phyloP scores from a whole-genome alignment of 2,888 invertebrate genomes.

The Nasonovia ribisnigri region DNA sequence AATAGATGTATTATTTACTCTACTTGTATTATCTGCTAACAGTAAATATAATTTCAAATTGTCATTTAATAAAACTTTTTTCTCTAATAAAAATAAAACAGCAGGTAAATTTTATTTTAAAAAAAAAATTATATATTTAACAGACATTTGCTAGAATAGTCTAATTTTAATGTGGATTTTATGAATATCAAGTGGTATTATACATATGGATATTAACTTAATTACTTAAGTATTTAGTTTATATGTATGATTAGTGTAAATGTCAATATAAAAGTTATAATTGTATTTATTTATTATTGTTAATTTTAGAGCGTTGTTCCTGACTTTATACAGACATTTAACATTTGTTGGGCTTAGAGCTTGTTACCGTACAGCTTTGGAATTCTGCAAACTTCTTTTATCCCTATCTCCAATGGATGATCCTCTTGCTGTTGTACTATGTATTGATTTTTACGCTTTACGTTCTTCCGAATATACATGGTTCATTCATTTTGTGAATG shows the following conservation, averaged over 20 bases:
- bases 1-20: not conserved
- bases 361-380: conserved; percentile 88
- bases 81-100: not conserved
- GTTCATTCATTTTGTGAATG: conserved; percentile 71
- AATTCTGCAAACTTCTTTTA: conserved; percentile 86
- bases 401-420: conserved; percentile 82
- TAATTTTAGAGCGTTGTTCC: conserved; percentile 77
- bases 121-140: not conserved
- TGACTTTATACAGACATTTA: conserved; percentile 86
- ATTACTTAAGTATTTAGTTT: not conserved
- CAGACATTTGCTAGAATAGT: not conserved
- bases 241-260: not conserved
- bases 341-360: conserved; percentile 83
- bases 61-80: not conserved
- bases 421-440: conserved; percentile 81
- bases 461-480: conserved; percentile 81
- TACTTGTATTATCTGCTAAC: not conserved
- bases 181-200: not conserved
- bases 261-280: conserved; percentile 15
- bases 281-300: conserved; percentile 31
- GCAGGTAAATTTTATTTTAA: not conserved
- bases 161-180: not conserved
- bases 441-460: conserved; percentile 87
- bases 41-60: not conserved
- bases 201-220: not conserved